A percentile compares a stretch with the other conserved stretches of the same genome.
Evolutionary conservation across 2,888 invertebrate genomes (phyloP).

Genomic region (Lepetodrilus schrolli): DNA sequence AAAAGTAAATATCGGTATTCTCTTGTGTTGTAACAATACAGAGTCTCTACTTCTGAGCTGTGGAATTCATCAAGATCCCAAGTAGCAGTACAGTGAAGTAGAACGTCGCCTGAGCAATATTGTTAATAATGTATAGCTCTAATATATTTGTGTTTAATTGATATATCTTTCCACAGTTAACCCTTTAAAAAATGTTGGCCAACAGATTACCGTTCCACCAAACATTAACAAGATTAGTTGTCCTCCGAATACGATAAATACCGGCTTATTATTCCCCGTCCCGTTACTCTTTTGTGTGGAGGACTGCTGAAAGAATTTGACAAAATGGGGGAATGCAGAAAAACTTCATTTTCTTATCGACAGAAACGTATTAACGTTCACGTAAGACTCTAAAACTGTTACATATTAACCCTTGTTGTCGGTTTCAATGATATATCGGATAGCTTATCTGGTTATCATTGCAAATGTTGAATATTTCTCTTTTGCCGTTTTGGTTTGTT

Average conservation of each 20-base stretch:
- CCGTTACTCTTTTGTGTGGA: slow-evolving; percentile 24
- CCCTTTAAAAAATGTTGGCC: too few species aligned
- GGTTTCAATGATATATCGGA: background rate
- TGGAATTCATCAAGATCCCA: too few species aligned
- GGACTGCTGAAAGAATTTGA: slow-evolving; percentile 8
- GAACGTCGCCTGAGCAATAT: too few species aligned
- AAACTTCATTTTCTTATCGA: background rate
- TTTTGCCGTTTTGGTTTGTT: background rate
- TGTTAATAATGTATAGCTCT: too few species aligned
- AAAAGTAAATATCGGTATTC: too few species aligned
- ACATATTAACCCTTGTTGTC: background rate
- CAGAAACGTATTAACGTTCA: background rate
- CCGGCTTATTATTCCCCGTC: slow-evolving; percentile 13
- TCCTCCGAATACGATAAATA: background rate
- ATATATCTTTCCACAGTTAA: too few species aligned
- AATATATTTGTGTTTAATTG: too few species aligned
- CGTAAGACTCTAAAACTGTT: background rate
- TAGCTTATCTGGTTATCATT: background rate
- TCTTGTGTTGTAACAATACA: too few species aligned
- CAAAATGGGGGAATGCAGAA: slow-evolving; percentile 12
- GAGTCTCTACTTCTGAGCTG: too few species aligned
- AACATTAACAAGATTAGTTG: background rate
- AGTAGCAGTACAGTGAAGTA: too few species aligned
- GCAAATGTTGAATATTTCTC: background rate
- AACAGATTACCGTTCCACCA: background rate